Conservation (phyloP, 2,113 vertebrate genomes). For the Cisticola juncidis region DNA sequence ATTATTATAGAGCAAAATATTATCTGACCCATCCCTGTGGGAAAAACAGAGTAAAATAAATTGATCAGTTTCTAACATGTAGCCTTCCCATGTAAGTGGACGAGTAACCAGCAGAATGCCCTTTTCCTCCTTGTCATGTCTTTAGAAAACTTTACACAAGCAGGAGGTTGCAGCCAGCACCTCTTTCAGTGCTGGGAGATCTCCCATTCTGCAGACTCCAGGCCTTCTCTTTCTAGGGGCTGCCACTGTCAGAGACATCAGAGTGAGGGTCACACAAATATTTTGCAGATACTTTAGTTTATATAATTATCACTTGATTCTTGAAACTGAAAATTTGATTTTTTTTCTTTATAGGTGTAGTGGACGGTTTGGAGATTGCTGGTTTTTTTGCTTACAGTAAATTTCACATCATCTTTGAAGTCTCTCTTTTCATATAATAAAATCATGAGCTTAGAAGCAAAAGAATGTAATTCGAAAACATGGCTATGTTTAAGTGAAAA, state of each 20-base stretch:
- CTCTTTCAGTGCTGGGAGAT: background rate
- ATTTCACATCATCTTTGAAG: background rate
- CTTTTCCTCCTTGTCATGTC: background rate
- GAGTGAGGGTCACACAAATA: background rate
- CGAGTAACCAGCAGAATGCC: background rate
- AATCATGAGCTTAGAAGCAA: background rate
- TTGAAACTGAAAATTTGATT: background rate
- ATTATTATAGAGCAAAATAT: background rate
- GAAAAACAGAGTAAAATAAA: background rate
- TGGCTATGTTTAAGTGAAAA: background rate
- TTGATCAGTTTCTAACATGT: background rate
- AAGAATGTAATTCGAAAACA: background rate
- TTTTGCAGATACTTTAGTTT: background rate
- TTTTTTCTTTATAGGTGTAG: background rate
- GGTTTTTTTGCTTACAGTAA: background rate
- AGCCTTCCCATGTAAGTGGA: background rate
- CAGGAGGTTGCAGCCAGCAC: background rate
- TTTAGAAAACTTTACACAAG: background rate
- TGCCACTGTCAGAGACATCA: background rate
- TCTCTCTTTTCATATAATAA: background rate
- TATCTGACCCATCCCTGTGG: background rate
- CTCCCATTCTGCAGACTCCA: background rate
- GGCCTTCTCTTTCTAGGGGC: background rate
- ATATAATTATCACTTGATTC: background rate
- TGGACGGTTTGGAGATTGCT: background rate